These are phyloP conservation scores for Centroberyx gerrardi DNA, from an alignment of 2,797 vertebrate species.

Conservation along the genomic window DNA sequence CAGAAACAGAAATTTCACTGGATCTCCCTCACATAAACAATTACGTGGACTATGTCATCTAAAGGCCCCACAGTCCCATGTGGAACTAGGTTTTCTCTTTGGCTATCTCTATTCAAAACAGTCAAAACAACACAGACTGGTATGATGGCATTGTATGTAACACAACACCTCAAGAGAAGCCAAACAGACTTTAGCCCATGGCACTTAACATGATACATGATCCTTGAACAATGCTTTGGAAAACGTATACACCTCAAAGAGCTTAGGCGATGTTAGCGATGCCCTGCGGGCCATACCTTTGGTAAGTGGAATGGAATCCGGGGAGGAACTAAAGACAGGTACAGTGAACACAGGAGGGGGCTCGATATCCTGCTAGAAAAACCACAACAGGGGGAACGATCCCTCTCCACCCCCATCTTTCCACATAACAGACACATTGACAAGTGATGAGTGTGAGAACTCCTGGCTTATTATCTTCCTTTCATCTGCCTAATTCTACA, in stretches of 20 bases:
- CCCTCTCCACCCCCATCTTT: slow-evolving; percentile 22
- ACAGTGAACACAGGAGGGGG: neutral
- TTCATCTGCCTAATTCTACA: neutral
- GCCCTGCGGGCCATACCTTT: slow-evolving; percentile 37
- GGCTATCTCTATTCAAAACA: slow-evolving; percentile 8
- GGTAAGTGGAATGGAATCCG: slow-evolving; percentile 46
- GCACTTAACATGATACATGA: slow-evolving; percentile 57
- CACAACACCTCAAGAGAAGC: slow-evolving; percentile 18
- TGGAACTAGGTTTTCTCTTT: slow-evolving; percentile 7
- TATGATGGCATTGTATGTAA: slow-evolving; percentile 33
- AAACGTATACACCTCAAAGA: slow-evolving; percentile 61
- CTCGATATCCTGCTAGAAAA: slow-evolving; percentile 20
- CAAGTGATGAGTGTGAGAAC: slow-evolving; percentile 44
- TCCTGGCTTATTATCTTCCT: neutral
- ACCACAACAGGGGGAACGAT: slow-evolving; percentile 25
- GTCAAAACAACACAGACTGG: slow-evolving; percentile 11
- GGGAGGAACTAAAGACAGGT: slow-evolving; percentile 22
- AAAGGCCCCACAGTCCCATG: neutral
- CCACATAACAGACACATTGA: slow-evolving; percentile 31
- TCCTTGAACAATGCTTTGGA: slow-evolving; percentile 50
- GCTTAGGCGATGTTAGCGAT: slow-evolving; percentile 31
- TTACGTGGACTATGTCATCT: neutral
- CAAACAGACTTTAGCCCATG: slow-evolving; percentile 35
- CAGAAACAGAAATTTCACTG: neutral
- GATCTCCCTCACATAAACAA: neutral